These are phyloP conservation scores for Lycocorax pyrrhopterus DNA, from an alignment of 2,113 vertebrate species.

Conservation along the genomic window DNA sequence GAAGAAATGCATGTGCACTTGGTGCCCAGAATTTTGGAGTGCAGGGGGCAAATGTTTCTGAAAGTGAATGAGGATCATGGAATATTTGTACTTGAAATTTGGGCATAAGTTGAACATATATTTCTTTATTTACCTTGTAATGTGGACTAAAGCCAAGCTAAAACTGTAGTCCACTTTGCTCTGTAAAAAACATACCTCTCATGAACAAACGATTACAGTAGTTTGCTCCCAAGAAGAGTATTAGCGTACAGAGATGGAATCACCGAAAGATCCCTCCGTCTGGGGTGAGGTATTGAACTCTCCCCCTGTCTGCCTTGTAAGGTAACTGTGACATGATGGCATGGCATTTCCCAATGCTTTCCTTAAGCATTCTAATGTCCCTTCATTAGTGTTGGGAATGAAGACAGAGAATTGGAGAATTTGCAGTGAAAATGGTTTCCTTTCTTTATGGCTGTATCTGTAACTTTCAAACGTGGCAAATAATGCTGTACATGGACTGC, in stretches of 20 bases:
- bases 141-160: background rate
- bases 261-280: background rate
- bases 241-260: background rate
- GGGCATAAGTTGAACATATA: background rate
- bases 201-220: background rate
- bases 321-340: background rate
- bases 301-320: background rate
- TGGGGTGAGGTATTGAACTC: background rate
- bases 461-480: background rate
- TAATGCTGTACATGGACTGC: background rate
- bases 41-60: background rate
- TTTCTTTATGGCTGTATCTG: background rate
- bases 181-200: background rate
- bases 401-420: background rate
- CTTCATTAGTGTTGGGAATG: background rate
- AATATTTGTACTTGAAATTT: background rate
- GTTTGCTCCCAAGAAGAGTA: background rate
- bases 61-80: background rate
- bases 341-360: background rate
- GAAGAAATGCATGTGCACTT: background rate
- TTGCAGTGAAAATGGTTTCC: background rate
- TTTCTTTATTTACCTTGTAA: background rate
- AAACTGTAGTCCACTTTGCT: background rate
- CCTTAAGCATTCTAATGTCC: background rate
- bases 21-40: background rate